Percentiles rank a stretch among this genome's conserved stretches.
Evolutionary conservation across 2,888 invertebrate species (phyloP).

Genomic region (Mystacides longicornis): DNA sequence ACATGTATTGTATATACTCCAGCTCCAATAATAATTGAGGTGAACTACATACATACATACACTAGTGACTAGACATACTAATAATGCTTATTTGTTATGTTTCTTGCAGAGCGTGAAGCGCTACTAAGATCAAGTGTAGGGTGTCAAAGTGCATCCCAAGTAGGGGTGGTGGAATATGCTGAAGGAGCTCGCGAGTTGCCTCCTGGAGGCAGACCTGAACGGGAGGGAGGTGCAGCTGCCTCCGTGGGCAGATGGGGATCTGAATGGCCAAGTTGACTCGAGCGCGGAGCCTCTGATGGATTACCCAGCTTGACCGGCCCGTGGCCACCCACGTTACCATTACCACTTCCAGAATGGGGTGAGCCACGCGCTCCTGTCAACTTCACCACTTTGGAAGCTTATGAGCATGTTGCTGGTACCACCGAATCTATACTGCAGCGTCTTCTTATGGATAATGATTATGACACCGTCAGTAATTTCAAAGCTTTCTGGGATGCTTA

Average conservation of each 20-base stretch:
- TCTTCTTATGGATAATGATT: conserved; percentile 76
- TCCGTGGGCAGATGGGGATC: conserved; percentile 86
- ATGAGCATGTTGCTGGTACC: conserved; percentile 71
- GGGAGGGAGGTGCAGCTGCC: conserved; percentile 57
- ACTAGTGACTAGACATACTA: no score
- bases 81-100: no score
- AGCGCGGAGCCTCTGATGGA: conserved; percentile 49
- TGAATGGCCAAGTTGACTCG: conserved; percentile 98
- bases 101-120: conserved; percentile 67
- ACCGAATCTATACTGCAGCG: conserved; percentile 75
- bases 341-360: conserved; percentile 43
- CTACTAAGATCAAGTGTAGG: conserved; percentile 54
- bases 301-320: conserved; percentile 32
- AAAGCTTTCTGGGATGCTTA: conserved; percentile 59
- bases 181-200: conserved; percentile 34
- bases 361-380: conserved; percentile 40
- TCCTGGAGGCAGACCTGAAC: conserved; percentile 47
- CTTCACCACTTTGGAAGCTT: conserved; percentile 39
- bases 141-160: conserved; percentile 55
- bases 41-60: no score
- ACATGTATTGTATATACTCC: no score
- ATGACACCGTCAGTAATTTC: conserved; percentile 85
- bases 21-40: no score
- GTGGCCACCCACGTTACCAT: conserved; percentile 40
- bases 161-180: conserved; percentile 40